Conservation (phyloP, 64 coral and sea anemone species). For the Astreopora myriophthalma region DNA sequence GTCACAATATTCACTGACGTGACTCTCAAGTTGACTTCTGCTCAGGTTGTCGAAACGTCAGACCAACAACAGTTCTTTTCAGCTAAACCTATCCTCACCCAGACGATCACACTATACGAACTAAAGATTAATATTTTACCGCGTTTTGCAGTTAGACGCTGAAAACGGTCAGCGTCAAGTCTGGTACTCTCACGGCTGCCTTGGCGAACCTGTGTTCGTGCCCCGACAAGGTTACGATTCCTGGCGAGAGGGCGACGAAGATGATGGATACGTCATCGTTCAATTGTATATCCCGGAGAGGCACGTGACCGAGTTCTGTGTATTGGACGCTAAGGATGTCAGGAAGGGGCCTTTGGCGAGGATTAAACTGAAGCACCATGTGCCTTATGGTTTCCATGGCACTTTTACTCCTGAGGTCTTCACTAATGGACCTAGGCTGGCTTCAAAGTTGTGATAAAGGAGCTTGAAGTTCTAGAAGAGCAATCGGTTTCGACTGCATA, state of each 20-base stretch:
- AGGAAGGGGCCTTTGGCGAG: slow-evolving; percentile 70
- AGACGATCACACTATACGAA: too few species aligned
- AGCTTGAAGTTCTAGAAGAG: too few species aligned
- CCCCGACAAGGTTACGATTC: slow-evolving; percentile 86
- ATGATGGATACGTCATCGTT: slow-evolving; percentile 92
- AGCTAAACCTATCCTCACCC: too few species aligned
- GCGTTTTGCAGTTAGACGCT: slow-evolving; percentile 61
- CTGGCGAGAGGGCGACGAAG: slow-evolving; percentile 74
- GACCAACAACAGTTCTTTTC: too few species aligned
- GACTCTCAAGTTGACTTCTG: too few species aligned
- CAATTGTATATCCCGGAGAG: slow-evolving; percentile 86
- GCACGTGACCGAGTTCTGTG: slow-evolving; percentile 87
- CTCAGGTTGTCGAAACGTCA: too few species aligned
- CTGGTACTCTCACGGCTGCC: slow-evolving; percentile 86
- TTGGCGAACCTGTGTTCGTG: slow-evolving; percentile 90
- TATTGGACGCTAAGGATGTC: slow-evolving; percentile 86
- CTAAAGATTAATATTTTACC: neutral
- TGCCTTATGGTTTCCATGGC: slow-evolving; percentile 91
- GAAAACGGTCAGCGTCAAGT: slow-evolving; percentile 47
- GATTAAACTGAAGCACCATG: slow-evolving; percentile 85
- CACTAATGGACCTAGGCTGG: neutral
- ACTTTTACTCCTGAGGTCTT: slow-evolving; percentile 90
- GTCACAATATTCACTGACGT: too few species aligned
- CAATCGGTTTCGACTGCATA: too few species aligned
- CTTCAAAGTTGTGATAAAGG: slow-evolving; percentile 51